Base-by-base conservation (phyloP, 2,797 vertebrate genomes). In the Takifugu ocellatus region DNA sequence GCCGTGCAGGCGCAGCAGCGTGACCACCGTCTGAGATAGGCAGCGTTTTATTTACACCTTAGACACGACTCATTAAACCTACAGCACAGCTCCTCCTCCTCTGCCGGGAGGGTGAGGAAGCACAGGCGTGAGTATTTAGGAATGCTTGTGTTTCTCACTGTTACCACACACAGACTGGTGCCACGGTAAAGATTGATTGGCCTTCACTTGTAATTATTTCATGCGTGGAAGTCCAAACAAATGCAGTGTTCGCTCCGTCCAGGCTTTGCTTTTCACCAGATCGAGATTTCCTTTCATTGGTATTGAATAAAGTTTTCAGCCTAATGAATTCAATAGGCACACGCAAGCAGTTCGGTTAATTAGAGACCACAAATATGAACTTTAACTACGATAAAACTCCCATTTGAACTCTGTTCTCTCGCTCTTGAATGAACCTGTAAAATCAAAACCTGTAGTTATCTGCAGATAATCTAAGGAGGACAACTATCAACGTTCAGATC, bases 21-120 rank as follows among this genome's bases (percentile, higher is more conserved):
- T 39, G 57, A 55, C 68, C 57, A 44, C 61, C 58, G 25, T 66
- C 61, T 68, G 62, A 82, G 66, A 71, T 50, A 62, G 71, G 72
- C 72, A 25, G 55, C 75, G 82, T 77, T 79, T 84, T 84, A 84
- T 81, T 86, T 84, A 84, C 79, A 80, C 69, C 68, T 81, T 63
- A 59, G 81, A 74, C 55, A 70, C 46, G 68, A 77, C 63, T 82
- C 81, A 80, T 83, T 78, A 82, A 70, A 66, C 77, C 54, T 56
- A 53, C 52, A 62, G 57, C 64, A 51, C 61, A 54, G 70, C 62
- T 61, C 49, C 36, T 63, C 49, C 54, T 67, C 49, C 54, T 67
- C 52, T 63, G 58, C 44, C 49, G 49, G 25, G 14, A n/a, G 36
- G 50, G 51, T 15, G 48, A 44, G 53, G 45, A 46, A 43, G 55